Conservation (phyloP, 2,113 vertebrate species). For the Agelaius phoeniceus region DNA sequence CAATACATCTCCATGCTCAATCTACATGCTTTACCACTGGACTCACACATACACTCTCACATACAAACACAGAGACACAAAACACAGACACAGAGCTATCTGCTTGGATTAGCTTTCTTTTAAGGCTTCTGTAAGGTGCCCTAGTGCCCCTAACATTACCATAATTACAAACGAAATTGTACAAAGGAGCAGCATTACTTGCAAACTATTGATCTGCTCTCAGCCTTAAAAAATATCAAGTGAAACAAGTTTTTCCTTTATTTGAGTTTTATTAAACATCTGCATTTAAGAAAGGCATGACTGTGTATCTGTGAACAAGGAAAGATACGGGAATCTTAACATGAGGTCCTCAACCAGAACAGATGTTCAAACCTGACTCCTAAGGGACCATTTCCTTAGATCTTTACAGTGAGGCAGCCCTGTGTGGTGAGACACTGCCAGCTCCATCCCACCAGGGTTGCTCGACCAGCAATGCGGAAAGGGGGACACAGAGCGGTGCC, state of each 20-base stretch:
- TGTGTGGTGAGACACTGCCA: not conserved
- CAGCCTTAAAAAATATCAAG: slow-evolving; percentile 46
- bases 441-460: not conserved
- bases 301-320: slow-evolving; percentile 12
- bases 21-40: slow-evolving; percentile 63
- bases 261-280: slow-evolving; percentile 54
- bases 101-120: slow-evolving; percentile 53
- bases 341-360: slow-evolving; percentile 23
- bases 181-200: slow-evolving; percentile 48
- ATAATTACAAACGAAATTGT: slow-evolving; percentile 28
- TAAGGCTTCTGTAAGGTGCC: slow-evolving; percentile 77
- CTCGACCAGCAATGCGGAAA: not conserved
- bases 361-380: not conserved
- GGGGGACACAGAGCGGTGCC: not conserved
- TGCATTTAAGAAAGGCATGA: slow-evolving; percentile 42
- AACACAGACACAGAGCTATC: slow-evolving; percentile 30
- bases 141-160: slow-evolving; percentile 54
- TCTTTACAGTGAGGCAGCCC: not conserved
- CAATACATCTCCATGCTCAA: slow-evolving; percentile 58
- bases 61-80: slow-evolving; percentile 46
- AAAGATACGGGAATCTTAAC: not conserved
- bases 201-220: slow-evolving; percentile 48
- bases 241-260: slow-evolving; percentile 40
- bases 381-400: not conserved
- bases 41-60: slow-evolving; percentile 10